Conservation (phyloP, 2,888 invertebrate genomes). For the Dimorphilus gyrociliatus region DNA sequence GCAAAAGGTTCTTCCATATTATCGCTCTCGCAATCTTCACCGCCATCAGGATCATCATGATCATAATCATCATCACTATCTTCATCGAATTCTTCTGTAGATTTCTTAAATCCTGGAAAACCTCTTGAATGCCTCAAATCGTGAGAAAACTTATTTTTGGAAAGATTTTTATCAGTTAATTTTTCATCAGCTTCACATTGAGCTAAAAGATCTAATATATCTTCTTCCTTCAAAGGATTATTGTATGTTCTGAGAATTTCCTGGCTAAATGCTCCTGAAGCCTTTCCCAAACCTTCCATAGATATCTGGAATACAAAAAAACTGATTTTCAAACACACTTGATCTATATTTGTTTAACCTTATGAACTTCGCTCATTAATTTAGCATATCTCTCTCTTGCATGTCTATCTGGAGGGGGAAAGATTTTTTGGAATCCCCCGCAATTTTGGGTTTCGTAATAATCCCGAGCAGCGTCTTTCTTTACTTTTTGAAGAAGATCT, state of each 20-base stretch:
- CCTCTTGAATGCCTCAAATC: too few relatives aligned
- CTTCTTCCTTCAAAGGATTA: constrained; percentile 28
- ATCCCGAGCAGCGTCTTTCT: constrained; percentile 24
- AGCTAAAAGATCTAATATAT: constrained; percentile 31
- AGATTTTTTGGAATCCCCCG: constrained; percentile 31
- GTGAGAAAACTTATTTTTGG: too few relatives aligned
- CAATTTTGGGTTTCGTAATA: constrained; percentile 33
- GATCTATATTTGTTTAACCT: too few relatives aligned
- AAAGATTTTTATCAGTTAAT: too few relatives aligned
- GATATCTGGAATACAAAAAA: too few relatives aligned
- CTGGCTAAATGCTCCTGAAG: too few relatives aligned
- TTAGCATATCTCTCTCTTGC: constrained; percentile 26
- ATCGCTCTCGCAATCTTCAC: too few relatives aligned
- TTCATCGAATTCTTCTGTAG: too few relatives aligned
- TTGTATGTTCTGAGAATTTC: constrained; percentile 29
- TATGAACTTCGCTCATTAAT: constrained; percentile 22
- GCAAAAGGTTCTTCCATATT: too few relatives aligned
- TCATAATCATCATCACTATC: not conserved
- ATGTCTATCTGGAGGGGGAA: constrained; percentile 31
- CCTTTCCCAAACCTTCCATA: too few relatives aligned
- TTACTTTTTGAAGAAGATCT: constrained; percentile 24
- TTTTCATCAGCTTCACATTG: constrained; percentile 32
- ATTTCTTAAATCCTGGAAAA: too few relatives aligned
- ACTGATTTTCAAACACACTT: too few relatives aligned
- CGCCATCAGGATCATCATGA: not conserved